Evolutionary conservation across 1,140 invertebrate genomes (phyloP), one percentile per base, ranked within the genome.

Genomic region (Drosophila subpulchrella): DNA sequence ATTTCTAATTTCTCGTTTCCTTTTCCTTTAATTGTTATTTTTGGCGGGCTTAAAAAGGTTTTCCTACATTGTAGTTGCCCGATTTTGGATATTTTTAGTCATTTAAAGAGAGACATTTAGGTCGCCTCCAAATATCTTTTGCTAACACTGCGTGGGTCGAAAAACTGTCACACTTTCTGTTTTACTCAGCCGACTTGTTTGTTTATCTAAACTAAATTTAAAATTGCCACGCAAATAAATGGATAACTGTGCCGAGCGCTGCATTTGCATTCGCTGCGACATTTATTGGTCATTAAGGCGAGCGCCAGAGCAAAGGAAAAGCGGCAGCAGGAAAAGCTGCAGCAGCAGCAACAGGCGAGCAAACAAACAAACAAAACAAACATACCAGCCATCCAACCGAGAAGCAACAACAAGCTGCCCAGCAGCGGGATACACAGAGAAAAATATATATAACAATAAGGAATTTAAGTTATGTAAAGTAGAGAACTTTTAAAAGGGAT

Each of bases 241-340:
- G 46, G 53, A 72, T 50, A 72, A 72, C 66, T 72, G 67, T 71
- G 68, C 41, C 68, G 51, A 20, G 44, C 30, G 63, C 30, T 58
- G 68, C 44, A 47, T 53, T 53, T 56, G 36, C 60, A 34, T 36
- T 30, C 46, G 63, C 60, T 46, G 66, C 66, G 65, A 71, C 66
- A 71, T 80, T 79, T 85, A 68, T 84, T 84, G 81, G 66, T 76
- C 73, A 84, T 76, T 83, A 83, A 75, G 56, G 46, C 53, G 70
- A 78, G 80, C 80, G 80, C 80, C 80, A 78, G 65, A 66, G 58
- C 30, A 38, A 59, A 20, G 13, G 17, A 60, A 63, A 63, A 48
- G 38, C 41, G 56, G 24, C 36, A 32, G 58, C 36, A 32, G 58
- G 20, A 51, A 56, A 36, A 58, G 15, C 62, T 17, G 24, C 32